A percentile compares a stretch with the other conserved stretches of the same genome.
These are phyloP conservation scores for Cerceris rybyensis DNA, from an alignment of 2,888 invertebrate species.

Conservation along the genomic window DNA sequence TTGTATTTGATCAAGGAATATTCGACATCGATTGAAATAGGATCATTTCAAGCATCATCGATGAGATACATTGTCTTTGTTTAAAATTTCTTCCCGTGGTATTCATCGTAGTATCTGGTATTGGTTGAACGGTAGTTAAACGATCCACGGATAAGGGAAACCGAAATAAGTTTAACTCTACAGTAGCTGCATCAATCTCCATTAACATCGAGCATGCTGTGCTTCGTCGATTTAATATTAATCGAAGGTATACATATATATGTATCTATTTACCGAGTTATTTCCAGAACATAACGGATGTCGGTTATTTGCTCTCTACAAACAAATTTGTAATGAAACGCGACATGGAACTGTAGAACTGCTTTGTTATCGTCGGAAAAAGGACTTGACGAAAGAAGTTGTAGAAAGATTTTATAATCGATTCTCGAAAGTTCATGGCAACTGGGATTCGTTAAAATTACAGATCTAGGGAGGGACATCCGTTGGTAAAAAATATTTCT, in stretches of 20 bases:
- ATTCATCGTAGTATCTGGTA: conserved; percentile 13
- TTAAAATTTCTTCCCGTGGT: too few relatives aligned
- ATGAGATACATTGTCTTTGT: too few relatives aligned
- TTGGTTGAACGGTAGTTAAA: conserved; percentile 19
- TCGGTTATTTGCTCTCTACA: conserved; percentile 18
- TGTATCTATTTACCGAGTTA: conserved; percentile 32
- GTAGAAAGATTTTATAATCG: too few relatives aligned
- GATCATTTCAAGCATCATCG: too few relatives aligned
- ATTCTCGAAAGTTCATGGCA: too few relatives aligned
- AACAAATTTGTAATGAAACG: conserved; percentile 20
- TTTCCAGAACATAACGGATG: conserved; percentile 11
- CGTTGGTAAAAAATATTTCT: too few relatives aligned
- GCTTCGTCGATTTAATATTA: conserved; percentile 32
- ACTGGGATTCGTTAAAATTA: too few relatives aligned
- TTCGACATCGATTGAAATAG: too few relatives aligned
- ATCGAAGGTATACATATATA: conserved; percentile 23
- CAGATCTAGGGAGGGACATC: too few relatives aligned
- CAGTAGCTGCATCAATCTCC: conserved; percentile 43
- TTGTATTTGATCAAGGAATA: too few relatives aligned
- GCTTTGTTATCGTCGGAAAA: too few relatives aligned
- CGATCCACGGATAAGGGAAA: conserved; percentile 19
- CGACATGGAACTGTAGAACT: not conserved
- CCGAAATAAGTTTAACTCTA: conserved; percentile 31
- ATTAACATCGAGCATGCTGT: conserved; percentile 38
- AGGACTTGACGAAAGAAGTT: too few relatives aligned